Conservation (phyloP, 2,888 invertebrate genomes). For the Oxystoma pomonae region DNA sequence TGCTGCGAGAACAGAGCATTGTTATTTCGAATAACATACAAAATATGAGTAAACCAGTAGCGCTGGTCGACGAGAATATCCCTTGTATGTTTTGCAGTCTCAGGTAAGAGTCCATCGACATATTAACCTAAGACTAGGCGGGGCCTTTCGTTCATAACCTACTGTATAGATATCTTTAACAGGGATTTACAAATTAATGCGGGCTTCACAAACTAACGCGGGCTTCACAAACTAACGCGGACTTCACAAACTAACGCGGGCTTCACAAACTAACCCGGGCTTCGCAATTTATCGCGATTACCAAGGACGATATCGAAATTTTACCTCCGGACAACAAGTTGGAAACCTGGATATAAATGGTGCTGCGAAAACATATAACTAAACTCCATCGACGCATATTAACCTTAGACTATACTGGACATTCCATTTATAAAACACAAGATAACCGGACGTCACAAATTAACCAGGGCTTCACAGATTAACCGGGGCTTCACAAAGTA, state of each 20-base stretch:
- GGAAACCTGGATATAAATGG: slow-evolving; percentile 36
- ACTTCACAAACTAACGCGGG: too few relatives aligned
- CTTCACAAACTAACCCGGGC: too few relatives aligned
- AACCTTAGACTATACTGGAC: background rate
- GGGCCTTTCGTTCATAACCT: too few relatives aligned
- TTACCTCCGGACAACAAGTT: slow-evolving; percentile 28
- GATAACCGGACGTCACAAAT: too few relatives aligned
- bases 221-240: too few relatives aligned
- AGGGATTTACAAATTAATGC: too few relatives aligned
- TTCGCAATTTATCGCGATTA: too few relatives aligned
- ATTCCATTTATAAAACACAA: too few relatives aligned
- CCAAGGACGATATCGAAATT: slow-evolving; percentile 21
- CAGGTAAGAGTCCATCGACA: slow-evolving; percentile 23
- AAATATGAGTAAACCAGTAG: slow-evolving; percentile 9
- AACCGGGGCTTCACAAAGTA: too few relatives aligned
- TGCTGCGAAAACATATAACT: slow-evolving; percentile 34
- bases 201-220: too few relatives aligned
- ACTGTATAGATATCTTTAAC: too few relatives aligned
- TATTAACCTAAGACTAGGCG: background rate
- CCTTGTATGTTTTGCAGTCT: slow-evolving; percentile 24
- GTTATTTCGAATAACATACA: slow-evolving; percentile 22
- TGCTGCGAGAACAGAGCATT: slow-evolving; percentile 32
- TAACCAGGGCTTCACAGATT: too few relatives aligned
- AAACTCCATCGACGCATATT: slow-evolving; percentile 11
- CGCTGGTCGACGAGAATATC: slow-evolving; percentile 9